phyloP scores from a whole-genome alignment of 64 coral and sea anemone genomes.

The Montipora sp. region DNA sequence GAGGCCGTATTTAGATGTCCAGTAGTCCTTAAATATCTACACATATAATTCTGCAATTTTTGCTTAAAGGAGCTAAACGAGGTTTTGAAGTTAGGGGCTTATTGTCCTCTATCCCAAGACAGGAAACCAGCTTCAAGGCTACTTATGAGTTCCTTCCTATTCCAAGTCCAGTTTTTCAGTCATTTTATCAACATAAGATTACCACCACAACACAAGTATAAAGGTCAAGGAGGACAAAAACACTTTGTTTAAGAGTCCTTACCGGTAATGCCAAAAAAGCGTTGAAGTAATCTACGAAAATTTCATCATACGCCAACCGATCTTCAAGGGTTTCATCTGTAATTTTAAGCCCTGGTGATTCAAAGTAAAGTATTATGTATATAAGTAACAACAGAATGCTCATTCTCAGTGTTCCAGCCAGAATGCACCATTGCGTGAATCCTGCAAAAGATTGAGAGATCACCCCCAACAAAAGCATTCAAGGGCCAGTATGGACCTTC shows the following conservation, averaged over 20 bases:
- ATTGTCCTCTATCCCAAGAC: no score
- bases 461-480: neutral
- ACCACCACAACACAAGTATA: neutral
- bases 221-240: no score
- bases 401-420: neutral
- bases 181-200: neutral
- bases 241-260: slow-evolving; percentile 13
- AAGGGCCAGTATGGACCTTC: no score
- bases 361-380: neutral
- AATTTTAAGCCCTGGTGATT: slow-evolving; percentile 72
- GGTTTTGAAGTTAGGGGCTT: no score
- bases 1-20: no score
- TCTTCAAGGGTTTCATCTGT: slow-evolving; percentile 89
- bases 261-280: slow-evolving; percentile 86
- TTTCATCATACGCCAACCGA: slow-evolving; percentile 83
- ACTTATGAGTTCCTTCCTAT: no score
- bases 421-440: neutral
- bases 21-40: no score
- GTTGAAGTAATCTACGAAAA: slow-evolving; percentile 98
- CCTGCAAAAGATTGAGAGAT: neutral
- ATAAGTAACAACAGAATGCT: no score
- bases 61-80: no score
- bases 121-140: no score
- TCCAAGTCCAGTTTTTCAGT: no score
- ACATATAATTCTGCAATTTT: no score